Evolutionary conservation across 2,888 invertebrate genomes (phyloP).

Genomic region (Acleris literana): DNA sequence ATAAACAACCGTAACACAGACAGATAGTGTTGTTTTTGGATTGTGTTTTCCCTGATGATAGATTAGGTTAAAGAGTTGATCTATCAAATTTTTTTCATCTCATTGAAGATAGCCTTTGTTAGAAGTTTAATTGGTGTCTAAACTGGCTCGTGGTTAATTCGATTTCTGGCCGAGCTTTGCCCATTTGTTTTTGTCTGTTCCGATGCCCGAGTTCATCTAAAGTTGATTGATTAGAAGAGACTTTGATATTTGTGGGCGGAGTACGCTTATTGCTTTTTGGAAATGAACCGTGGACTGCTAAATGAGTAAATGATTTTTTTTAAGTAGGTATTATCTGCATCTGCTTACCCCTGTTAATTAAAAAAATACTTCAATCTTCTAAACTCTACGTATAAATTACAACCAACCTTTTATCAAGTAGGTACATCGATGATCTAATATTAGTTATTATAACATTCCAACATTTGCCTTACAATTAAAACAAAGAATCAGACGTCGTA

Average conservation of each 20-base stretch:
- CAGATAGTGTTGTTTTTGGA: slow-evolving; percentile 45
- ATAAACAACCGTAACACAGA: slow-evolving; percentile 44
- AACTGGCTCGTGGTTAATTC: slow-evolving; percentile 79
- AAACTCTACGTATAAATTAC: no score
- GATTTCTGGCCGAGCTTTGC: slow-evolving; percentile 69
- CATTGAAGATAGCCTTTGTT: slow-evolving; percentile 82
- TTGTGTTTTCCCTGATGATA: slow-evolving; percentile 54
- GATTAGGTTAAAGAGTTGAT: slow-evolving; percentile 82
- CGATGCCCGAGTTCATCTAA: slow-evolving; percentile 73
- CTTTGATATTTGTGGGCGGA: slow-evolving; percentile 62
- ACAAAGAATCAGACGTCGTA: neutral
- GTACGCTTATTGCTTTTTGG: slow-evolving; percentile 53
- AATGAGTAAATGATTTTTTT: slow-evolving; percentile 35
- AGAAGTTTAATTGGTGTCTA: slow-evolving; percentile 81
- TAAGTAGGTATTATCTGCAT: slow-evolving; percentile 20
- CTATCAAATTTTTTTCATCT: slow-evolving; percentile 80
- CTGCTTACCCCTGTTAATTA: slow-evolving; percentile 15
- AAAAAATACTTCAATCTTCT: no score
- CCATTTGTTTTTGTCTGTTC: slow-evolving; percentile 77
- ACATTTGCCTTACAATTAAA: neutral
- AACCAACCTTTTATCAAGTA: no score
- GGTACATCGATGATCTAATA: no score
- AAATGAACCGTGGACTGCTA: slow-evolving; percentile 56
- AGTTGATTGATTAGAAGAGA: slow-evolving; percentile 78
- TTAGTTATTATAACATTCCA: no score